phyloP scores from a whole-genome alignment of 2,888 invertebrate species.

The Scaptomyza caliginosa region DNA sequence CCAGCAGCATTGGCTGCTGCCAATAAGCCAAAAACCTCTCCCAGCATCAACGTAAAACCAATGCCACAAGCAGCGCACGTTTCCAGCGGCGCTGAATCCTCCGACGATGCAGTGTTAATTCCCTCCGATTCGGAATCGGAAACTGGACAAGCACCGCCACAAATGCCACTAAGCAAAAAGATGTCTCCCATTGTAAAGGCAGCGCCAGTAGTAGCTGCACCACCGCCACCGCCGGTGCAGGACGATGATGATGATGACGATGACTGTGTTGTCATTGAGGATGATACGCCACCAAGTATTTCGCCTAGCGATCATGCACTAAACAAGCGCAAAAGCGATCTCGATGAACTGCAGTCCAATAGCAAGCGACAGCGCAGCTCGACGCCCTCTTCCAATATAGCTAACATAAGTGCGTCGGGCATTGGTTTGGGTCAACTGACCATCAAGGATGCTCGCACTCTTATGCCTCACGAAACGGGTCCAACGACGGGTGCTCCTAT shows the following conservation, averaged over 20 bases:
- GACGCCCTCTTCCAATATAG: slow-evolving; percentile 47
- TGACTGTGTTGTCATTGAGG: slow-evolving; percentile 85
- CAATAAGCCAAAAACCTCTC: slow-evolving; percentile 12
- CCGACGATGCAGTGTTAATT: slow-evolving; percentile 82
- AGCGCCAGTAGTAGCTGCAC: slow-evolving; percentile 11
- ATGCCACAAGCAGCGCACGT: slow-evolving; percentile 1
- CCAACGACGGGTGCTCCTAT: slow-evolving; percentile 43
- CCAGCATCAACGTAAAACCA: slow-evolving; percentile 28
- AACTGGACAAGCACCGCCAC: slow-evolving; percentile 29
- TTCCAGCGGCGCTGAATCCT: slow-evolving; percentile 65
- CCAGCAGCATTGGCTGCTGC: background rate
- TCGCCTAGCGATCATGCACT: slow-evolving; percentile 60
- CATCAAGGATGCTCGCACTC: slow-evolving; percentile 83
- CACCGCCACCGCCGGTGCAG: slow-evolving; percentile 31
- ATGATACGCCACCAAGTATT: slow-evolving; percentile 83
- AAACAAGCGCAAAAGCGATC: slow-evolving; percentile 84
- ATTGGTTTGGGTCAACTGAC: slow-evolving; percentile 75
- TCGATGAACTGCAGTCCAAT: slow-evolving; percentile 85
- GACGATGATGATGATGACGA: slow-evolving; percentile 84
- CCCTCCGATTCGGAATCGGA: slow-evolving; percentile 82
- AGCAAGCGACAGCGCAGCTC: slow-evolving; percentile 77
- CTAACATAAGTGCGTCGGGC: slow-evolving; percentile 13
- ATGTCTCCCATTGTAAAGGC: slow-evolving; percentile 12
- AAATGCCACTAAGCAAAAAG: slow-evolving; percentile 36
- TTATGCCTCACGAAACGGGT: slow-evolving; percentile 74